Evolutionary conservation across 2,888 invertebrate genomes (phyloP).

Genomic region (Phengaris alcon): DNA sequence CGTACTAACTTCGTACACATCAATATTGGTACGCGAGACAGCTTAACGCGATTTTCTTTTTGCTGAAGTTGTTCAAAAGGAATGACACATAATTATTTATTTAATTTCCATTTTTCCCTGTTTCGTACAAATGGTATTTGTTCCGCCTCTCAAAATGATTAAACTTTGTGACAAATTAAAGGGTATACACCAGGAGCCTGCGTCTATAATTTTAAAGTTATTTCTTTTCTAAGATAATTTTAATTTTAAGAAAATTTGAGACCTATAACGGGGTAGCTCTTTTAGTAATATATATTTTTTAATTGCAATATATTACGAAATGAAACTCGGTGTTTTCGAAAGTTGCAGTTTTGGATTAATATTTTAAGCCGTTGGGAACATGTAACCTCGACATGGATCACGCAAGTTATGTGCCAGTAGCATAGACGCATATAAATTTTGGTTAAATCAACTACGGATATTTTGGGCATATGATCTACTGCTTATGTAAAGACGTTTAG

Average conservation of each 20-base stretch:
- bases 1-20: not conserved
- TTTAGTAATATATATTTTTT: not conserved
- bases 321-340: not conserved
- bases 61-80: constrained; percentile 8
- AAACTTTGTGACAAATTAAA: constrained; percentile 19
- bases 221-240: not conserved
- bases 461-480: no score
- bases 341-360: not conserved
- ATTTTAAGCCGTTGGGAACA: not conserved
- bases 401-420: no score
- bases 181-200: not conserved
- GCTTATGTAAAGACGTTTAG: no score
- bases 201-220: not conserved
- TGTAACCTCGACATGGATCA: no score
- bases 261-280: no score
- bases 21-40: constrained; percentile 4
- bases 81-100: constrained; percentile 24
- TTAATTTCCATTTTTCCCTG: constrained; percentile 11
- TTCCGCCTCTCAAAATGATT: constrained; percentile 5
- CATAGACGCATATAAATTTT: no score
- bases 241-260: no score
- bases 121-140: constrained; percentile 14
- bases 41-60: constrained; percentile 8
- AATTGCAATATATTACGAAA: not conserved
- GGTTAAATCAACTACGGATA: no score